Evolutionary conservation across 64 coral and sea anemone genomes (phyloP).

Genomic region (Montipora sp.): DNA sequence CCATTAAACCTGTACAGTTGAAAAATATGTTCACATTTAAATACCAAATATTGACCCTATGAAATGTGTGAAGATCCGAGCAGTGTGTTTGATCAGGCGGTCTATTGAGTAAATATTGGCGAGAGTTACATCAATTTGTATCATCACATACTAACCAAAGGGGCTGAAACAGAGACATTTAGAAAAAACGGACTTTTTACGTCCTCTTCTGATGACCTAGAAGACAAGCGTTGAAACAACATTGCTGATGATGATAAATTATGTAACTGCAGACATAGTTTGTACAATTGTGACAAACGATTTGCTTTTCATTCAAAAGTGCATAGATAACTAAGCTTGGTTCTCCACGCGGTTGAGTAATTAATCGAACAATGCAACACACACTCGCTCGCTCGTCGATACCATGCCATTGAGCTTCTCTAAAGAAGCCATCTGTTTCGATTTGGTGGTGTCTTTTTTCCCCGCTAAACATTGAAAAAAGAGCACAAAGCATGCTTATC

Average conservation of each 20-base stretch:
- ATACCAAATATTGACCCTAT: conserved; percentile 58
- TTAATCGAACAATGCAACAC: conserved; percentile 20
- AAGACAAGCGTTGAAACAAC: neutral
- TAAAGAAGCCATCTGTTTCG: conserved; percentile 44
- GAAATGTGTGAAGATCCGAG: conserved; percentile 47
- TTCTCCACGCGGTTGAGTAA: conserved; percentile 27
- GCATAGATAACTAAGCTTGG: neutral
- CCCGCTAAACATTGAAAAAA: conserved; percentile 2
- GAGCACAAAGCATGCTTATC: conserved; percentile 19
- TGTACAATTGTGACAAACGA: conserved; percentile 31
- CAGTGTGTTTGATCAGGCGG: conserved; percentile 34
- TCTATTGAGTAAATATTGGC: conserved; percentile 41
- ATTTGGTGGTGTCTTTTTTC: conserved; percentile 23
- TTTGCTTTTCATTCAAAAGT: conserved; percentile 15
- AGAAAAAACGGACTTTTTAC: neutral
- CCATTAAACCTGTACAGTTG: conserved; percentile 5
- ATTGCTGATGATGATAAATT: neutral
- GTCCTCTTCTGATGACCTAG: neutral
- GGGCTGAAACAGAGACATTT: neutral
- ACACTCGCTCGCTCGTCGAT: conserved; percentile 3
- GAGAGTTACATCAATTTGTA: neutral
- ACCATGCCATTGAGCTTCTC: conserved; percentile 16
- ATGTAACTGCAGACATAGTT: conserved; percentile 15
- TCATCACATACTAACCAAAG: neutral
- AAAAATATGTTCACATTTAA: conserved; percentile 54